Evolutionary conservation across 1,140 invertebrate genomes (phyloP), one percentile per base, ranked within the genome.

Genomic region (Chelonus insularis): DNA sequence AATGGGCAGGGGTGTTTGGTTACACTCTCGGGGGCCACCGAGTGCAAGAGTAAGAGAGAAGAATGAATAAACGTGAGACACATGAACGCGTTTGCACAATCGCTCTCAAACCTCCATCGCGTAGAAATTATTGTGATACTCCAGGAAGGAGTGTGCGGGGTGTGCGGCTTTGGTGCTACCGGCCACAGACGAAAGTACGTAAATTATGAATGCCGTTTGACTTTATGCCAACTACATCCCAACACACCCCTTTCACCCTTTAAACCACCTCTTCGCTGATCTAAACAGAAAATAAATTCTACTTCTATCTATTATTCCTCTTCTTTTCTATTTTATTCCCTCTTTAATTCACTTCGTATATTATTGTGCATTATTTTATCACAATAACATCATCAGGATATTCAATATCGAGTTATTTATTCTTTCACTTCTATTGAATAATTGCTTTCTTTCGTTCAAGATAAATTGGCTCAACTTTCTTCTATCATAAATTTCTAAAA

Each of bases 201-300:
- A 69, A 76, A 78, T 78, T 77, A 78, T 77, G 71, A 73, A 77
- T 72, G 70, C 73, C 68, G 71, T 78, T 78, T 77, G 74, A 78
- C 73, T 76, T 70, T 55, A 65, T 74, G 75, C 75, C 76, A 76
- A 68, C 68, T 71, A 72, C 72, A 74, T 68, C 66, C 70, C 65
- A 62, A 66, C 25, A 4, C 3, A 69, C 68, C 66, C 69, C 21
- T 7, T 9, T 29, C 23, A 21, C 16, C 57, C 36, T 21, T 39
- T 39, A n/a, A 51, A 39, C 65, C 54, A 50, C 59, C 60, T 25
- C 23, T 32, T 43, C 60, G 45, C 61, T 61, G 57, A 60, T 52
- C 58, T 52, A 29, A 29, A 60, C 51, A 29, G 65, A 56, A 69
- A 66, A 73, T 72, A 74, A 75, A 75, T 75, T 75, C 72, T 50